Conservation (phyloP, 2,797 vertebrate genomes). For the Sebastes matsubarae region DNA sequence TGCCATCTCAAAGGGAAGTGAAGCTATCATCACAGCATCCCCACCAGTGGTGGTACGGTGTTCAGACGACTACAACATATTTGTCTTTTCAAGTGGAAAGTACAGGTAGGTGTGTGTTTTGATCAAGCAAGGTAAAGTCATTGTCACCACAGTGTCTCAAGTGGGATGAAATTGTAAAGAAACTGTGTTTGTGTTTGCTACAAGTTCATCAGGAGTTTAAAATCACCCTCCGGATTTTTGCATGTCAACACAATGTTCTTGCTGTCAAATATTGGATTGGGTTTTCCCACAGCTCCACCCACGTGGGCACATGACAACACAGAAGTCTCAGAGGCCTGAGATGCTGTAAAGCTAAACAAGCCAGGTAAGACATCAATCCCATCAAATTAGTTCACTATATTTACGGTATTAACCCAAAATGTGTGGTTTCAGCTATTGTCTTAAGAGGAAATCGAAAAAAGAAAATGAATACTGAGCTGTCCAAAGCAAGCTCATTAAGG, state of each 20-base stretch:
- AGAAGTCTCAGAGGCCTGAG: neutral
- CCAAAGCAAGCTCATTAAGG: neutral
- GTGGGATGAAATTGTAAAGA: neutral
- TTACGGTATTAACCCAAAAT: neutral
- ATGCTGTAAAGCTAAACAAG: neutral
- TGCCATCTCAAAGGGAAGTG: conserved; percentile 60
- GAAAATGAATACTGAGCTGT: neutral
- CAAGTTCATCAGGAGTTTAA: conserved; percentile 9
- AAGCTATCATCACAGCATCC: conserved; percentile 64
- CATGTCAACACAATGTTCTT: neutral
- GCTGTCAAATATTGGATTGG: neutral
- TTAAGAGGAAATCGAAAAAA: neutral
- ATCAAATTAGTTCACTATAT: neutral
- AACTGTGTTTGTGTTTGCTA: neutral
- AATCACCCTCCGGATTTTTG: neutral
- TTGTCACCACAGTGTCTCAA: neutral
- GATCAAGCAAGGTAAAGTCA: conserved; percentile 4
- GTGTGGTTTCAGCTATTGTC: neutral
- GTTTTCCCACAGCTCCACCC: neutral
- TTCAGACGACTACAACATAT: neutral
- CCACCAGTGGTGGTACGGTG: conserved; percentile 6
- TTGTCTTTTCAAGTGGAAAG: neutral
- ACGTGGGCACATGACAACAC: neutral
- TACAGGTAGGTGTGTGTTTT: conserved; percentile 16
- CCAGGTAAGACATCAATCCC: neutral